Conservation (phyloP, 1,140 invertebrate genomes). For the Cryptotermes secundus region DNA sequence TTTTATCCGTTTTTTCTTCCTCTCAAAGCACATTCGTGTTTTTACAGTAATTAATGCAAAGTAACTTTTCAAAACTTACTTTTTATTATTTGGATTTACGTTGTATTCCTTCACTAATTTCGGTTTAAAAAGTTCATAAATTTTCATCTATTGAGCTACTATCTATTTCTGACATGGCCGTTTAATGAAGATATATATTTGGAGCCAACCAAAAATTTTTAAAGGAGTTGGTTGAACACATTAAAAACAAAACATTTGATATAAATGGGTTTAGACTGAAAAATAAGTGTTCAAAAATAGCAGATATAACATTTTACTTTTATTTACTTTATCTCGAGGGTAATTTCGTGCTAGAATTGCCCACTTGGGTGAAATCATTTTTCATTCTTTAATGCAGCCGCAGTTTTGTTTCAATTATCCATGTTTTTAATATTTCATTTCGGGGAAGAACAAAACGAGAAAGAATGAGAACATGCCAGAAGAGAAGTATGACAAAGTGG, state of each 20-base stretch:
- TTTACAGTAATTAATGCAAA: no score
- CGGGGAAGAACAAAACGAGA: not conserved
- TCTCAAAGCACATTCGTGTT: no score
- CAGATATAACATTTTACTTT: not conserved
- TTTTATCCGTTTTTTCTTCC: no score
- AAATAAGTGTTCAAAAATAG: not conserved
- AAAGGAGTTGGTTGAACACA: not conserved
- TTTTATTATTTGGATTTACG: no score
- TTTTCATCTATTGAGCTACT: no score
- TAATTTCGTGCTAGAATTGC: not conserved
- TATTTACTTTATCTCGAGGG: not conserved
- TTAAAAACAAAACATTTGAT: not conserved
- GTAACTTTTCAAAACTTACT: no score
- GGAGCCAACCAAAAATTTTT: not conserved
- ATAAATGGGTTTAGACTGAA: not conserved
- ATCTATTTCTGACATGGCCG: no score
- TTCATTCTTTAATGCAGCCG: not conserved
- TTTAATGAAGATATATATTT: not conserved
- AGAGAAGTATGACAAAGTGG: not conserved
- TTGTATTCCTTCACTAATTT: no score
- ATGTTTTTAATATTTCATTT: not conserved
- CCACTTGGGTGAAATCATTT: slow-evolving; percentile 16
- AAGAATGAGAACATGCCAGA: not conserved
- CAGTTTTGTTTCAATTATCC: slow-evolving; percentile 9
- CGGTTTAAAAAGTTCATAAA: no score